These are phyloP conservation scores for Magallana gigas DNA, from an alignment of 1,140 invertebrate genomes.

Conservation along the genomic window DNA sequence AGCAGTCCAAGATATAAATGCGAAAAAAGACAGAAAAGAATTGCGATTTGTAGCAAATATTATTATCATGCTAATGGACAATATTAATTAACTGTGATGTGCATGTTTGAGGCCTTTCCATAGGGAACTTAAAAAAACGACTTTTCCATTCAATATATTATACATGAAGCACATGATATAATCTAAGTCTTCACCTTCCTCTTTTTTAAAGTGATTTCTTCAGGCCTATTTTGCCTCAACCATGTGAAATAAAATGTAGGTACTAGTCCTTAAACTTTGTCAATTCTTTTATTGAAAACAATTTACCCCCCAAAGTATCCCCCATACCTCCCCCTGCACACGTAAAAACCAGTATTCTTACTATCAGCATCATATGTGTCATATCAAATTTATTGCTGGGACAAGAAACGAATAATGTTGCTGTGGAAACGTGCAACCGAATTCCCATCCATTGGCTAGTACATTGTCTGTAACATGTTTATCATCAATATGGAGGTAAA, in stretches of 20 bases:
- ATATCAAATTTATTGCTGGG: background rate
- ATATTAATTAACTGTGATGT: conserved; percentile 14
- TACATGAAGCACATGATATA: too few species aligned
- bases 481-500: too few species aligned
- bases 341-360: background rate
- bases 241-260: background rate
- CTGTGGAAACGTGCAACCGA: background rate
- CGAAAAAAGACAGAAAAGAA: background rate
- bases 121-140: background rate
- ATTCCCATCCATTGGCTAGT: background rate
- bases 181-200: background rate
- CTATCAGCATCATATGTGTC: conserved; percentile 4
- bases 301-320: background rate
- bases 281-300: background rate
- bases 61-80: background rate
- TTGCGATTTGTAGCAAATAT: background rate
- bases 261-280: background rate
- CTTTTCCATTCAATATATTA: background rate
- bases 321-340: background rate
- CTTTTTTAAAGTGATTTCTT: background rate
- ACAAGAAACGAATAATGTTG: background rate
- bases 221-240: background rate
- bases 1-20: conserved; percentile 27
- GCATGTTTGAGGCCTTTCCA: background rate
- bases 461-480: background rate